Percentiles rank a stretch among this genome's conserved stretches.
Conservation (phyloP, 2,113 vertebrate genomes). For the Chauna torquata region DNA sequence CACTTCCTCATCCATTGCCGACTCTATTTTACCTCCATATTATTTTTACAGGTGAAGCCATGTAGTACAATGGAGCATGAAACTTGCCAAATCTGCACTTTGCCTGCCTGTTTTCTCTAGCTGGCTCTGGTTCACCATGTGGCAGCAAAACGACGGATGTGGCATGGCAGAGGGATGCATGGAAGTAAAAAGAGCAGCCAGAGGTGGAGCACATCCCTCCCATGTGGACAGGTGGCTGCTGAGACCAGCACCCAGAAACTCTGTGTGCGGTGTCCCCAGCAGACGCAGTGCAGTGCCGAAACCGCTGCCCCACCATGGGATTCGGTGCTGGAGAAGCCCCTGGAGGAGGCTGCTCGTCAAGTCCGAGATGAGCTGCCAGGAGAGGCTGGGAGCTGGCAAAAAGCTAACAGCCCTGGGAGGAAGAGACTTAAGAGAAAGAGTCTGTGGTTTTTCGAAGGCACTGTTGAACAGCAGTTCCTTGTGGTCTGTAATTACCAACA, state of each 20-base stretch:
- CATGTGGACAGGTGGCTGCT: neutral
- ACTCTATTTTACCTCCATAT: neutral
- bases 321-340: neutral
- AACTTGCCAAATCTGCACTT: neutral
- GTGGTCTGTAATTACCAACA: neutral
- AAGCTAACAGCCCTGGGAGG: neutral
- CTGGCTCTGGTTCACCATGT: neutral
- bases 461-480: neutral
- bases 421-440: neutral
- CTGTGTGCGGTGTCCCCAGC: neutral
- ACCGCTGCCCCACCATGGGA: rapidly evolving
- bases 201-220: neutral
- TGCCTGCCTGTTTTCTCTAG: neutral
- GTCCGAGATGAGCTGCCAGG: neutral
- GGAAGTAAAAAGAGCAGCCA: neutral
- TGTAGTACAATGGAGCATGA: rapidly evolving
- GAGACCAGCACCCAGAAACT: neutral
- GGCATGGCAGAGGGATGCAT: neutral
- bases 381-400: neutral
- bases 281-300: neutral
- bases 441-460: neutral
- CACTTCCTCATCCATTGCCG: neutral
- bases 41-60: neutral
- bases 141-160: neutral
- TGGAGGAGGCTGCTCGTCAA: neutral